Evolutionary conservation across 2,797 vertebrate genomes (phyloP), one percentile per base, ranked within the genome.

Genomic region (Melanotaenia maccullochi): DNA sequence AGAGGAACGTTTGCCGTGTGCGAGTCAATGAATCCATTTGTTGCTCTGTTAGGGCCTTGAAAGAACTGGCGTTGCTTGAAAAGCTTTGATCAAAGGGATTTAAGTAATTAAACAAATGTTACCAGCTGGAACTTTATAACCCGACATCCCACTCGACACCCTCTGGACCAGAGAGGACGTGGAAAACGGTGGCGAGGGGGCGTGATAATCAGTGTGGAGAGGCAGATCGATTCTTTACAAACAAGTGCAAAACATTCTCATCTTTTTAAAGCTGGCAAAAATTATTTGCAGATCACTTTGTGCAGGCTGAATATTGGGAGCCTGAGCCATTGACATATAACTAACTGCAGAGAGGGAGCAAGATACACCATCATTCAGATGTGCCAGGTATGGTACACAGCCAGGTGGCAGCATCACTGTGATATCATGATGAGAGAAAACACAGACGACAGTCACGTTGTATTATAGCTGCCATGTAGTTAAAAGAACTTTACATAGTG

Each of bases 101-200:
- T 85, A 86, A 90, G 89, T 89, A 90, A 93, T 92, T 90, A 89
- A 92, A 92, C 85, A 93, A 92, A 92, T 84, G 84, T 83, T 88
- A 80, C 81, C 85, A 86, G 81, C 82, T 90, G 85, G 82, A 91
- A 91, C 82, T 90, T 90, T 78, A 82, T 85, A 88, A 90, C 85
- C 79, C 60, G 22, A 14, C 73, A 64, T 77, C 77, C 85, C 71
- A 88, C 90, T 89, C 83, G 69, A 88, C 84, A 84, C 75, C 82
- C 79, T 83, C 58, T 77, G 75, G 81, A 36, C 70, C 60, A 25
- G 66, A 73, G 72, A 66, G 57, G 69, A 57, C 40, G 62, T 47
- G 13, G 8, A 49, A 69, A 65, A 59, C 44, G 13, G 66, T 30
- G 55, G 61, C 24, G 60, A 57, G 67, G 70, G 75, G 71, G 60